A percentile compares a stretch with the other conserved stretches of the same genome.
These are phyloP conservation scores for Cetoscarus ocellatus DNA, from an alignment of 2,797 vertebrate genomes.

Conservation along the genomic window DNA sequence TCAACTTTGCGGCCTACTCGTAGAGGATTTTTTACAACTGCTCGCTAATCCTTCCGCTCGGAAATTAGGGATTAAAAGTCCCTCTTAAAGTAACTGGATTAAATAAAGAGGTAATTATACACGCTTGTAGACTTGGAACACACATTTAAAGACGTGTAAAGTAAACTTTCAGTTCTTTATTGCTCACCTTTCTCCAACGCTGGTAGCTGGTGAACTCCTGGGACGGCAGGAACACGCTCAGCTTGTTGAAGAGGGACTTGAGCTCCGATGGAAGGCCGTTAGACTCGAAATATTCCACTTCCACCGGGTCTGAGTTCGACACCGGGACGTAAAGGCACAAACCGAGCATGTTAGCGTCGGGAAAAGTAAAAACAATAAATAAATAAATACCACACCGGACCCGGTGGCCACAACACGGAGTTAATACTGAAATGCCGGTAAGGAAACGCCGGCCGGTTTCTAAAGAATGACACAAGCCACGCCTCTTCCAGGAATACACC, in stretches of 20 bases:
- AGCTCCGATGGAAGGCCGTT: slow-evolving; percentile 91
- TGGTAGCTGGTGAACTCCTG: slow-evolving; percentile 92
- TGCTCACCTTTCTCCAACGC: slow-evolving; percentile 88
- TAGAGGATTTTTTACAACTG: slow-evolving; percentile 32
- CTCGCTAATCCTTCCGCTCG: slow-evolving; percentile 16
- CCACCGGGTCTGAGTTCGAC: slow-evolving; percentile 85
- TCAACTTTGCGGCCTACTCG: slow-evolving; percentile 61
- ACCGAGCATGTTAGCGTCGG: slow-evolving; percentile 86
- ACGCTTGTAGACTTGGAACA: rapidly evolving
- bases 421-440: slow-evolving; percentile 67
- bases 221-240: slow-evolving; percentile 93
- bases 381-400: slow-evolving; percentile 73
- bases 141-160: rapidly evolving
- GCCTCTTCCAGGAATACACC: slow-evolving; percentile 36
- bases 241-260: slow-evolving; percentile 88
- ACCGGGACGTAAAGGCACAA: slow-evolving; percentile 92
- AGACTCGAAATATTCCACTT: slow-evolving; percentile 95
- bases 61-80: slow-evolving; percentile 4
- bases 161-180: rapidly evolving
- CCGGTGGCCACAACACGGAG: rapidly evolving
- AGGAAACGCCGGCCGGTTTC: slow-evolving; percentile 21
- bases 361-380: slow-evolving; percentile 70
- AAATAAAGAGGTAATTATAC: neutral
- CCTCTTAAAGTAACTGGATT: neutral
- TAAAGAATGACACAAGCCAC: slow-evolving; percentile 45